Evolutionary conservation across 2,888 invertebrate species (phyloP), one percentile per base, ranked within the genome.

Genomic region (Julus scanicus): DNA sequence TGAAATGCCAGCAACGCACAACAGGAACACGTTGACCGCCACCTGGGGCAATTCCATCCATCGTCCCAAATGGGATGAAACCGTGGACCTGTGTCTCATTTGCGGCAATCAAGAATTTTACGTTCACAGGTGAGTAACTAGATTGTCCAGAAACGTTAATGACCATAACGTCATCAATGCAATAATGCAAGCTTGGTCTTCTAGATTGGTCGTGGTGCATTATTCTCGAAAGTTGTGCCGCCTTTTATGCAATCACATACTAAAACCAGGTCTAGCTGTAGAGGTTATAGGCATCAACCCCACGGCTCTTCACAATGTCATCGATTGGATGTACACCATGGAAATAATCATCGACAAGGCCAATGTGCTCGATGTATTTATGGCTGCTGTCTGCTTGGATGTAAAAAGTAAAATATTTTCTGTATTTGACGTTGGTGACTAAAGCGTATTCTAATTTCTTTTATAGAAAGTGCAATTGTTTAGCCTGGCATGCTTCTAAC

Each of bases 41-140:
- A 84, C 84, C 20, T 84, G 84, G 84, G n/a, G 9, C 48, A 48
- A 20, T 40, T 40, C 84, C 84, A 84, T 48, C n/a, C 44, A 84
- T 84, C 84, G 84, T 20, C 84, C 84, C 1, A 84, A 84, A 84
- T 84, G 84, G 84, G 84, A 84, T 40, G 84, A 40, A 40, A 84
- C 84, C n/a, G 84, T 84, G n/a, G 84, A 84, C 20, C 17, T 84
- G 8, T 84, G 48, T 40, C 84, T 84, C 44, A 40, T 48, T 40
- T 84, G 84, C 11, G 44, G 13, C 48, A 48, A 84, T 20, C 44
- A 48, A n/a, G 48, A 48, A n/a, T 84, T 84, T 84, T 48, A 40
- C 15, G 84, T 84, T 17, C 84, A 84, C 44, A 4, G 84, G 84
- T 84, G 84, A 84, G 84, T 84, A 84, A 5, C 29, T 29, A 0